A percentile compares a stretch with the other conserved stretches of the same genome.
Evolutionary conservation across 2,888 invertebrate species (phyloP).

Genomic region (Pseudococcus viburni): DNA sequence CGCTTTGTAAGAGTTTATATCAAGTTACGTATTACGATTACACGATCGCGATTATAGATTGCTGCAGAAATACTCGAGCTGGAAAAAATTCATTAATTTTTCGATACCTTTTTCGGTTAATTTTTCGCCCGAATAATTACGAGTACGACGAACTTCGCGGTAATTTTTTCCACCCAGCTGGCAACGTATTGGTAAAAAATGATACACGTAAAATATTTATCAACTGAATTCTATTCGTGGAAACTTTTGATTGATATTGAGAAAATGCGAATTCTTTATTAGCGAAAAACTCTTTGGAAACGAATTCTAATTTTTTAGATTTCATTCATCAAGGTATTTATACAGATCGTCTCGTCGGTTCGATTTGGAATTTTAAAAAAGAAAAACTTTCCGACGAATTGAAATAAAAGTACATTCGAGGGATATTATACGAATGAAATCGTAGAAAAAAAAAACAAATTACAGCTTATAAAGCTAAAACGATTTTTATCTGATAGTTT

Average conservation of each 20-base stretch:
- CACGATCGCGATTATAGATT: constrained; percentile 10
- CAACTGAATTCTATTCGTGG: not conserved
- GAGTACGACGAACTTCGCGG: not conserved
- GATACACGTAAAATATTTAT: not conserved
- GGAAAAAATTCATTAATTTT: constrained; percentile 19
- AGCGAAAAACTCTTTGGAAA: not conserved
- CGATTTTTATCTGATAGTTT: not conserved
- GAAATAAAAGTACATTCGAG: not conserved
- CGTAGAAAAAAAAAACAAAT: not conserved
- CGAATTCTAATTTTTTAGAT: not conserved
- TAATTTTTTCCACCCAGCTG: not conserved
- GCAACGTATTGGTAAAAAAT: too few relatives aligned
- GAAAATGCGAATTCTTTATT: not conserved
- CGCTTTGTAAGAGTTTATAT: constrained; percentile 29
- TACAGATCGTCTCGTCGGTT: not conserved
- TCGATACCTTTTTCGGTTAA: not conserved
- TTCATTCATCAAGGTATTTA: not conserved
- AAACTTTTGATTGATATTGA: not conserved
- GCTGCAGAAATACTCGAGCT: not conserved
- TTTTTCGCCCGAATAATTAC: not conserved
- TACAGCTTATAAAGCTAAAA: constrained; percentile 5
- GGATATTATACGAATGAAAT: not conserved
- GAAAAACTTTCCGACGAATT: not conserved
- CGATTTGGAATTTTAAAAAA: not conserved
- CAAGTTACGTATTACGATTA: constrained; percentile 19